These are phyloP conservation scores for Silurus glanis DNA, from an alignment of 2,113 vertebrate genomes.

Conservation along the genomic window DNA sequence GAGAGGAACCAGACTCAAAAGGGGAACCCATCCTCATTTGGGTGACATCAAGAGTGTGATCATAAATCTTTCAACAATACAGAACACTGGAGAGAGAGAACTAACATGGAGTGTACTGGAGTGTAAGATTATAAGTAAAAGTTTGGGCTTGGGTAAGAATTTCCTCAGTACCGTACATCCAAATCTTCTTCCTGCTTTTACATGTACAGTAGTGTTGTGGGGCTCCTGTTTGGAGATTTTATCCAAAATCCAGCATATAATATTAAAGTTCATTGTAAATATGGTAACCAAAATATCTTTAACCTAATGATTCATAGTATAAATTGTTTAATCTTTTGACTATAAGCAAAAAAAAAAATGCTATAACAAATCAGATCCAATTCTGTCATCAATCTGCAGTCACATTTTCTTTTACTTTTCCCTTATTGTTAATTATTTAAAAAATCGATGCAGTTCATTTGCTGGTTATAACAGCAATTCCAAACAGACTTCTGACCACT, in stretches of 20 bases:
- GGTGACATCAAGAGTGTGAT: too few species aligned
- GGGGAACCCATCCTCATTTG: too few species aligned
- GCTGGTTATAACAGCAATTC: background rate
- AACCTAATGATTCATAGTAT: too few species aligned
- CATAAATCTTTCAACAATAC: too few species aligned
- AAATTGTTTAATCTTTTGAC: too few species aligned
- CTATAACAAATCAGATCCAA: background rate
- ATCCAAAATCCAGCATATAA: background rate
- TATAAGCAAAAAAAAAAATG: background rate
- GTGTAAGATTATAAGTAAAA: too few species aligned
- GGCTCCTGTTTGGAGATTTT: background rate
- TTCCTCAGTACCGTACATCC: background rate
- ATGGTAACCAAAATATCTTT: too few species aligned
- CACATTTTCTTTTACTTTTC: background rate
- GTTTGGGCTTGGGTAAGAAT: background rate
- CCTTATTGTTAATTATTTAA: background rate
- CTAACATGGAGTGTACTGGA: too few species aligned
- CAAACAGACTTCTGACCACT: background rate
- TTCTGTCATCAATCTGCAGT: background rate
- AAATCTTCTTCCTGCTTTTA: background rate
- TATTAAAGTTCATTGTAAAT: background rate
- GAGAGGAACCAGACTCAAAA: too few species aligned
- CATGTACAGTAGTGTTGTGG: background rate
- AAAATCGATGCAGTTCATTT: background rate
- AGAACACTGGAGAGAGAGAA: too few species aligned